Conservation (phyloP, 2,888 invertebrate genomes). For the Terebella lapidaria region DNA sequence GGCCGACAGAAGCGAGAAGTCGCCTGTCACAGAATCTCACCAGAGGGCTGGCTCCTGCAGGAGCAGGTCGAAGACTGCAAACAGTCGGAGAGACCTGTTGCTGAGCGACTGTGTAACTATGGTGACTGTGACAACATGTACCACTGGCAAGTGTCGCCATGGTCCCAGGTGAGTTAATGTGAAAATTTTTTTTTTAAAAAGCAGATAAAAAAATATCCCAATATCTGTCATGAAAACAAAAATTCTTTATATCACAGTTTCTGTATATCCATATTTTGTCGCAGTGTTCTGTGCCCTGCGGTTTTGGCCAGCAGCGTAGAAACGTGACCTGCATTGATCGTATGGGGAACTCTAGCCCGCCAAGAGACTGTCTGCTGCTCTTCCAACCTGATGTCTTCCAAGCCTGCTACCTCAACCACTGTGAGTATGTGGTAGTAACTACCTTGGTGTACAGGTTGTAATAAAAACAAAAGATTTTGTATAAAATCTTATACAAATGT, state of each 20-base stretch:
- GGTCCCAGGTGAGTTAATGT: not conserved
- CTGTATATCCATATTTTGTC: no score
- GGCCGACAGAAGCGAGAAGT: not conserved
- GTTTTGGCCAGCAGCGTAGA: not conserved
- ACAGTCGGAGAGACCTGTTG: not conserved
- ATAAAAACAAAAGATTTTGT: no score
- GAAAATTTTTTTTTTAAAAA: no score
- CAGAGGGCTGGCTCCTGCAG: not conserved
- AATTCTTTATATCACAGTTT: no score
- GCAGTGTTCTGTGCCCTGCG: not conserved
- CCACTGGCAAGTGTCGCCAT: not conserved
- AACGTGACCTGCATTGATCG: not conserved
- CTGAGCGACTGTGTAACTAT: not conserved
- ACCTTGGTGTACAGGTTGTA: no score
- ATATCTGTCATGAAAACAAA: no score
- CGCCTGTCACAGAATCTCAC: not conserved
- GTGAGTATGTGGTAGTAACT: no score
- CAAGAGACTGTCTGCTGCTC: not conserved
- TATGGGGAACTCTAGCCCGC: not conserved
- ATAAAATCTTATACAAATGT: no score
- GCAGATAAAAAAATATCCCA: no score
- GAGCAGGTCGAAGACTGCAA: not conserved
- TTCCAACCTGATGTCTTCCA: no score
- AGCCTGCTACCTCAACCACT: no score
- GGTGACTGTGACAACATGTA: not conserved